Conservation (phyloP, 2,888 invertebrate genomes). For the Eupeodes luniger region DNA sequence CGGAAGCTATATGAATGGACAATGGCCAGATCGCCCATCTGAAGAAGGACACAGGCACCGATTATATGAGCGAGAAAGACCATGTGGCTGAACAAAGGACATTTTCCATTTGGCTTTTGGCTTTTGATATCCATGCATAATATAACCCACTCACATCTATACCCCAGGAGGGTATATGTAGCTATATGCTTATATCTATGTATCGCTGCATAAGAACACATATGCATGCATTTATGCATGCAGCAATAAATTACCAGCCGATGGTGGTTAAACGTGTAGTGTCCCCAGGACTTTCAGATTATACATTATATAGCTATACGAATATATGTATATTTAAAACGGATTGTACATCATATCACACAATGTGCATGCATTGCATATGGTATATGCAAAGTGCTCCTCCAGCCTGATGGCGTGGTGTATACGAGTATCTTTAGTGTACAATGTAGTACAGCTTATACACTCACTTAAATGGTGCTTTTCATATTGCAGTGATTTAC, state of each 20-base stretch:
- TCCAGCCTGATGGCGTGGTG: slow-evolving; percentile 27
- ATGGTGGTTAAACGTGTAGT: slow-evolving; percentile 75
- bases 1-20: slow-evolving; percentile 65
- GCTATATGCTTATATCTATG: not conserved
- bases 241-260: slow-evolving; percentile 68
- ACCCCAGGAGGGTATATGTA: not conserved
- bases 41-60: slow-evolving; percentile 32
- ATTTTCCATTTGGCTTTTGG: slow-evolving; percentile 70
- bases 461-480: slow-evolving; percentile 77
- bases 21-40: slow-evolving; percentile 53
- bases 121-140: slow-evolving; percentile 67
- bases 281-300: slow-evolving; percentile 66
- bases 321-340: not conserved
- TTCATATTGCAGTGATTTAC: slow-evolving; percentile 79
- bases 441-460: slow-evolving; percentile 42
- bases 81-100: slow-evolving; percentile 65
- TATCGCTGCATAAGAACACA: not conserved
- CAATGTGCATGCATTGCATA: slow-evolving; percentile 7
- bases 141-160: slow-evolving; percentile 29
- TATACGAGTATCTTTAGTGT: slow-evolving; percentile 47
- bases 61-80: slow-evolving; percentile 25
- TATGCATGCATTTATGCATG: slow-evolving; percentile 69
- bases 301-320: slow-evolving; percentile 35
- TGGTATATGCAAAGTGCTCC: slow-evolving; percentile 69
- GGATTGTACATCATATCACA: slow-evolving; percentile 65